phyloP scores from a whole-genome alignment of 2,888 invertebrate genomes.

The Tipula unca region DNA sequence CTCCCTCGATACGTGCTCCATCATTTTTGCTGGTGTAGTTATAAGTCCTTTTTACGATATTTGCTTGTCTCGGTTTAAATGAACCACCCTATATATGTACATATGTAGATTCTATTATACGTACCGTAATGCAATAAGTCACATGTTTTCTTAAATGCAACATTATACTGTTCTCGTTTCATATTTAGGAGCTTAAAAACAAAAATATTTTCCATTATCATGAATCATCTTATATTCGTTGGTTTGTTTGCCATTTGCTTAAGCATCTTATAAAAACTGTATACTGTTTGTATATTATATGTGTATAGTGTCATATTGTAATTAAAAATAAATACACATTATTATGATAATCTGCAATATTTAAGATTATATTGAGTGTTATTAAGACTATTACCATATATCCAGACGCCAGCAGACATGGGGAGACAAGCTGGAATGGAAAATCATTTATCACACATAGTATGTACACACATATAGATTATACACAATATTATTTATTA shows the following conservation, averaged over 20 bases:
- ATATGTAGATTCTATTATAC: neutral
- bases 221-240: neutral
- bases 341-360: too few species aligned
- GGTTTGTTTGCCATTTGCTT: neutral
- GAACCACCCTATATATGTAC: too few species aligned
- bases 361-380: neutral
- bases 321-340: neutral
- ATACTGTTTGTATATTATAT: neutral
- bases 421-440: too few species aligned
- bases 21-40: too few species aligned
- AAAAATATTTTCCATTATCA: neutral
- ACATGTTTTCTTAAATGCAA: neutral
- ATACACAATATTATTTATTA: too few species aligned
- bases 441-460: too few species aligned
- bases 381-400: neutral
- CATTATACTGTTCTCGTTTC: neutral
- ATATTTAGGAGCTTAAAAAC: neutral
- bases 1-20: too few species aligned
- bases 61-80: too few species aligned
- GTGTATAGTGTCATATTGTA: neutral
- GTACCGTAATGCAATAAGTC: neutral
- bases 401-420: neutral
- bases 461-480: too few species aligned
- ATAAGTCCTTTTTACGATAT: too few species aligned
- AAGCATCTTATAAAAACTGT: neutral